Base-by-base conservation (phyloP, 2,888 invertebrate species). In the Cheilosia variabilis region DNA sequence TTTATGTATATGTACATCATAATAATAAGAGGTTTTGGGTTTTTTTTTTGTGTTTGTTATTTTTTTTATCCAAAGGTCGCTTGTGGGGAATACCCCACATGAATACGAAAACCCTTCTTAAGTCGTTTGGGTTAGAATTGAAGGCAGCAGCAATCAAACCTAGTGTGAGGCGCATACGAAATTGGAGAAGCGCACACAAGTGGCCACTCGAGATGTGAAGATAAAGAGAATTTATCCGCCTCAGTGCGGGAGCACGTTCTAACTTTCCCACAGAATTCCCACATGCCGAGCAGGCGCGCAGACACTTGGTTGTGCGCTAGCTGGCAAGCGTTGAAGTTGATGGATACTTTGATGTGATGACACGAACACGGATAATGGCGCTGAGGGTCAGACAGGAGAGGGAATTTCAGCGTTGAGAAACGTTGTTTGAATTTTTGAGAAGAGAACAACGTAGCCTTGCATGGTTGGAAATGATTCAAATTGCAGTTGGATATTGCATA, bases 321-420 rank as follows among this genome's bases (percentile, higher is more conserved):
- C 71, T 71, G 71, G 52, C 76, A 68, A 60, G 55, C 41, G 66
- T 80, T 76, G 63, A 81, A 58, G 81, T 58, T 76, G 76, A 81
- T 76, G 58, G 65, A 71, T 76, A 81, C 45, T 81, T 81, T 76
- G 65, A 81, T 81, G 63, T 76, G 76, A 58, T 81, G 75, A 81
- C 80, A 81, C 75, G 80, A 75, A 68, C 68, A 50, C 68, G 73
- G 75, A 81, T 81, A 81, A 81, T 81, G 76, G 81, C 81, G 81
- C 76, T 81, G 75, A 81, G 57, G 63, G 68, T 75, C 68, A 69
- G 57, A 50, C 80, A 34, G 19, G 27, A 22, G 55, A 58, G 45
- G 43, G 45, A 66, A 75, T 57, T 62, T 57, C 75, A 47, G 37
- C 22, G 22, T 9, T 55, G 50, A 13, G 24, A 52, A 55, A 75